Evolutionary conservation across 2,888 invertebrate species (phyloP), one percentile per base, ranked within the genome.

Genomic region (Balanococcus diminutus): DNA sequence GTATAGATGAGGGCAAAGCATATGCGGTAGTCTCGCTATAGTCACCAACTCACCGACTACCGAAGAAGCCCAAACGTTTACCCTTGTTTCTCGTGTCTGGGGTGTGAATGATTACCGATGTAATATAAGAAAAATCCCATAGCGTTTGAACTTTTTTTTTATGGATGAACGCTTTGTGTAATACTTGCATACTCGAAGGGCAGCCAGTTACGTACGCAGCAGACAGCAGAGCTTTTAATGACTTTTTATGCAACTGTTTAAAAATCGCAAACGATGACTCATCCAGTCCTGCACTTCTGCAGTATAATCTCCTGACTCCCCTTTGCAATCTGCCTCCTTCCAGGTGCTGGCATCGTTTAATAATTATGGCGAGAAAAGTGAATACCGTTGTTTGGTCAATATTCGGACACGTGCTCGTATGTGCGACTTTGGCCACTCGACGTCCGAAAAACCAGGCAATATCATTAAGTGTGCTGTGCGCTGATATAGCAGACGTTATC

Each of bases 21-120:
- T 56, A 56, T 56, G 56, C 8, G 56, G 46, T 46, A 46, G 46
- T 46, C n/a, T n/a, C n/a, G n/a, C n/a, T n/a, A n/a, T n/a, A n/a
- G n/a, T n/a, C n/a, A n/a, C n/a, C 46, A n/a, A 2, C 46, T 36
- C 36, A 72, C 72, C 22, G 61, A 85, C 79, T 86, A 84, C 81
- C 84, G 81, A 79, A 36, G 46, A 67, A 81, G 67, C 81, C 81
- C 51, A 39, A n/a, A 14, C 32, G 31, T 56, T 56, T 56, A 56
- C 56, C 56, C 56, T 56, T 56, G 46, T 46, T 51, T 25, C 9
- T 32, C 32, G 51, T 19, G 31, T 81, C 72, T 51, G 82, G 86
- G 86, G 86, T 82, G 85, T 82, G 86, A 85, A 86, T 51, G 86
- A 85, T 86, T 85, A 81, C 67, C 85, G 22, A 56, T 22, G 5